Percentiles rank a stretch among this genome's conserved stretches.
These are phyloP conservation scores for Siniperca knerii DNA, from an alignment of 2,113 vertebrate genomes.

Conservation along the genomic window DNA sequence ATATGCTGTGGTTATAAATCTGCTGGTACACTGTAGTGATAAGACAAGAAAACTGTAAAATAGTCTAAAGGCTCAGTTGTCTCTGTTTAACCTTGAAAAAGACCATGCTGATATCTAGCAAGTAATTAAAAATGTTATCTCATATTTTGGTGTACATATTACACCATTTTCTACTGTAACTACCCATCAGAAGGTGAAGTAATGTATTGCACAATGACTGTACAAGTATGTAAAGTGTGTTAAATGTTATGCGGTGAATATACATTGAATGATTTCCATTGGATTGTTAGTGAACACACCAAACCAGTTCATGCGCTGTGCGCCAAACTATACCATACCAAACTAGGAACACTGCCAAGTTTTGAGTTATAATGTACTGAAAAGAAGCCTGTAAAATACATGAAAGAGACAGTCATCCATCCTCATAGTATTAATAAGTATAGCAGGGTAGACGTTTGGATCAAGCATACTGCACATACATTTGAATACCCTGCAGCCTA, in stretches of 20 bases:
- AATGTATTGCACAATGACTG: background rate
- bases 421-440: background rate
- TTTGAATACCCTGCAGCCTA: background rate
- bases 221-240: background rate
- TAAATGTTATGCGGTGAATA: background rate
- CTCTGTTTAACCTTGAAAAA: slow-evolving; percentile 13
- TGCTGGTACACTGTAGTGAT: background rate
- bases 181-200: background rate
- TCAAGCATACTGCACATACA: background rate
- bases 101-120: background rate
- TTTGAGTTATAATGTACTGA: background rate
- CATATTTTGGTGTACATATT: background rate
- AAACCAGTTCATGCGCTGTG: background rate
- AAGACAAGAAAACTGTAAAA: background rate
- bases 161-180: background rate
- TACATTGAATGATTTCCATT: background rate
- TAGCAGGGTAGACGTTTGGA: background rate
- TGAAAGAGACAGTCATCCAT: background rate
- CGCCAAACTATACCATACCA: background rate
- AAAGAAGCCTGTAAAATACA: background rate
- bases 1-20: background rate
- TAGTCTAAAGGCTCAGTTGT: background rate
- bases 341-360: background rate
- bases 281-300: background rate
- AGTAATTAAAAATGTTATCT: background rate